A percentile compares a stretch with the other conserved stretches of the same genome.
These are phyloP conservation scores for Podocnemis expansa DNA, from an alignment of 2,113 vertebrate genomes.

Conservation along the genomic window DNA sequence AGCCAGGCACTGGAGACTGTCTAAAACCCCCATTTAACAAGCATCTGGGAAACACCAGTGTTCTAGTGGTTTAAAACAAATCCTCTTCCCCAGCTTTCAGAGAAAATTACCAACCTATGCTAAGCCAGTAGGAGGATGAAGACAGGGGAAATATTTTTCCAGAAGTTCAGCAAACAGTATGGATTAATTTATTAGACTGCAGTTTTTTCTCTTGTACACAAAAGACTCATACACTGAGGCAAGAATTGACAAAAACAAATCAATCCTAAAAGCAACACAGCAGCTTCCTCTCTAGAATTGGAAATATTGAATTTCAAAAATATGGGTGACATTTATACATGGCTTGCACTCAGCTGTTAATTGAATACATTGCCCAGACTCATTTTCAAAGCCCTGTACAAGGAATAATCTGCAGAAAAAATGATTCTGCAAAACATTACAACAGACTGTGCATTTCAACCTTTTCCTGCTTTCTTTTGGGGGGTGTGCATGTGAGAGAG, in stretches of 20 bases:
- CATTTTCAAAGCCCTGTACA: conserved; percentile 63
- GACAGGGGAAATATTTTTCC: conserved; percentile 19
- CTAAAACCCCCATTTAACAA: not conserved
- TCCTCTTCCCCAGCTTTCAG: not conserved
- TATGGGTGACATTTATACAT: conserved; percentile 16
- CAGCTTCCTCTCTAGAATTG: conserved; percentile 8
- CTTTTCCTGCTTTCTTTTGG: not conserved
- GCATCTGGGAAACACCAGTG: not conserved
- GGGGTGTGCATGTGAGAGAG: fast-evolving
- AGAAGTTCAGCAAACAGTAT: conserved; percentile 20
- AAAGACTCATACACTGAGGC: not conserved
- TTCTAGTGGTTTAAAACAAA: not conserved
- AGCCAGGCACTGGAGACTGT: not conserved
- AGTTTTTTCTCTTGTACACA: conserved; percentile 23
- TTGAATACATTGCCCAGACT: conserved; percentile 8
- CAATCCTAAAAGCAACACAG: not conserved
- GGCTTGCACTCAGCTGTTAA: conserved; percentile 32
- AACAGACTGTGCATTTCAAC: not conserved
- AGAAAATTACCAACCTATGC: conserved; percentile 10
- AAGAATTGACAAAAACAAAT: conserved; percentile 11
- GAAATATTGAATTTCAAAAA: conserved; percentile 21
- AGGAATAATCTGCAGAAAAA: conserved; percentile 35
- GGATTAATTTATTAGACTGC: conserved; percentile 35
- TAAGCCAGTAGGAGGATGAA: conserved; percentile 20
- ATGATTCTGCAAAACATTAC: conserved; percentile 6